phyloP scores from a whole-genome alignment of 2,888 invertebrate species.

The Anthoptus insignis region DNA sequence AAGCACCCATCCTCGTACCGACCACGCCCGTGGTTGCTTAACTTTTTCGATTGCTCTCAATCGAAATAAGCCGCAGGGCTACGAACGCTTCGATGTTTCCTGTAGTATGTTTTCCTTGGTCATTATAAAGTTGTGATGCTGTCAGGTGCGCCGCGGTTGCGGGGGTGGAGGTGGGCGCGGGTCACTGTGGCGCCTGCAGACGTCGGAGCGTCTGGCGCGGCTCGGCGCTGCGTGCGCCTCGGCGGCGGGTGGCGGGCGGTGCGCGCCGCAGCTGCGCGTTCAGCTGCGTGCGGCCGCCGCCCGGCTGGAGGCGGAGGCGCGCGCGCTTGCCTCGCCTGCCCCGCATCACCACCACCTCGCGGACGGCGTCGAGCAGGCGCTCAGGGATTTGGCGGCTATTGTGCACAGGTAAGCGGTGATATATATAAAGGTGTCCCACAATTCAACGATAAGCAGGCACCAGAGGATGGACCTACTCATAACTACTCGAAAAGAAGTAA shows the following conservation, averaged over 20 bases:
- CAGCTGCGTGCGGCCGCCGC: conserved; percentile 90
- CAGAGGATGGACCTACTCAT: too few species aligned
- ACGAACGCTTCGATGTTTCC: too few species aligned
- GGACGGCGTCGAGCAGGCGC: conserved; percentile 62
- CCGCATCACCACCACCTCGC: conserved; percentile 75
- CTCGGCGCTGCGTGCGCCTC: conserved; percentile 94
- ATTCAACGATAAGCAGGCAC: too few species aligned
- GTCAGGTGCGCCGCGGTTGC: conserved; percentile 65
- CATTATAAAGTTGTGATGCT: too few species aligned
- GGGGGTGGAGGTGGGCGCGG: conserved; percentile 67
- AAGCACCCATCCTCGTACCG: too few species aligned
- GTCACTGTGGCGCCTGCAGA: conserved; percentile 78
- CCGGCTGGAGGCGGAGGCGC: conserved; percentile 71
- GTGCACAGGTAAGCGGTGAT: conserved; percentile 87
- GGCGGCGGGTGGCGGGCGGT: conserved; percentile 94
- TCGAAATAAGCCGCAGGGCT: too few species aligned
- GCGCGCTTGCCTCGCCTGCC: conserved; percentile 64
- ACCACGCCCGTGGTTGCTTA: too few species aligned
- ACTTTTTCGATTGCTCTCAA: too few species aligned
- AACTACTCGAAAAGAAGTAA: too few species aligned
- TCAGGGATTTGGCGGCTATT: conserved; percentile 91
- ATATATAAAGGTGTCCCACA: too few species aligned
- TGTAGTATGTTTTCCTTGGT: too few species aligned
- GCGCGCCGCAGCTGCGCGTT: conserved; percentile 96
- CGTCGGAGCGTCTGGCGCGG: conserved; percentile 88